These are phyloP conservation scores for Lophius piscatorius DNA, from an alignment of 2,113 vertebrate species.

Conservation along the genomic window DNA sequence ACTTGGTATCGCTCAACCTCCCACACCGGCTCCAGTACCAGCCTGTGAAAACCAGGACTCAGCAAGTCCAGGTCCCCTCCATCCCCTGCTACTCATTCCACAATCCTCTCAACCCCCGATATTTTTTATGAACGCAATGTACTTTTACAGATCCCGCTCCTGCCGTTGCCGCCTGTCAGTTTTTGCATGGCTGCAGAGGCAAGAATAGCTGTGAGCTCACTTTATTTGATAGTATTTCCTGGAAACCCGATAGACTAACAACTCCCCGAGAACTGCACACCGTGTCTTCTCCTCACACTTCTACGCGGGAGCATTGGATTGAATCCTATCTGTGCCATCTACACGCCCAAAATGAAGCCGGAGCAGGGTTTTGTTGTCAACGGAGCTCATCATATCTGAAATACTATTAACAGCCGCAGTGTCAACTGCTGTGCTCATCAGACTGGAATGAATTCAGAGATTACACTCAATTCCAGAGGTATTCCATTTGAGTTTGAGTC, in stretches of 20 bases:
- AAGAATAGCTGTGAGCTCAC: constrained; percentile 18
- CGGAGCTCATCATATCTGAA: constrained; percentile 57
- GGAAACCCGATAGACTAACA: constrained; percentile 28
- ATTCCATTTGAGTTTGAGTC: constrained; percentile 37
- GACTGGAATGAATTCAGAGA: constrained; percentile 60
- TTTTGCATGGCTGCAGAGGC: constrained; percentile 18
- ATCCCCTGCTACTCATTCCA: too few relatives aligned
- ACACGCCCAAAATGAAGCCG: constrained; percentile 38
- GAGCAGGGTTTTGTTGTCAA: constrained; percentile 47
- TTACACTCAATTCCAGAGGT: constrained; percentile 44
- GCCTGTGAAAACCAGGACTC: too few relatives aligned
- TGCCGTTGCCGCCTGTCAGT: constrained; percentile 12
- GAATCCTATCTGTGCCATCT: constrained; percentile 25
- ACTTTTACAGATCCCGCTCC: too few relatives aligned
- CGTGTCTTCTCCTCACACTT: constrained; percentile 27
- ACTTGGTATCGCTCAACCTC: too few relatives aligned
- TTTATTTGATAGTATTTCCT: constrained; percentile 28
- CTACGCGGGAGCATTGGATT: constrained; percentile 19
- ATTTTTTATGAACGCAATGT: too few relatives aligned
- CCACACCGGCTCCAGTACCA: too few relatives aligned
- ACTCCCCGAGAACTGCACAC: constrained; percentile 15
- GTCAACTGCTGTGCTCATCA: constrained; percentile 52
- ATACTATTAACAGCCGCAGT: constrained; percentile 48
- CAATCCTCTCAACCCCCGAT: too few relatives aligned
- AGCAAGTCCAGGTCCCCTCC: too few relatives aligned